Evolutionary conservation across 1,140 invertebrate species (phyloP), one percentile per base, ranked within the genome.

Genomic region (Geopemphigus sp.): DNA sequence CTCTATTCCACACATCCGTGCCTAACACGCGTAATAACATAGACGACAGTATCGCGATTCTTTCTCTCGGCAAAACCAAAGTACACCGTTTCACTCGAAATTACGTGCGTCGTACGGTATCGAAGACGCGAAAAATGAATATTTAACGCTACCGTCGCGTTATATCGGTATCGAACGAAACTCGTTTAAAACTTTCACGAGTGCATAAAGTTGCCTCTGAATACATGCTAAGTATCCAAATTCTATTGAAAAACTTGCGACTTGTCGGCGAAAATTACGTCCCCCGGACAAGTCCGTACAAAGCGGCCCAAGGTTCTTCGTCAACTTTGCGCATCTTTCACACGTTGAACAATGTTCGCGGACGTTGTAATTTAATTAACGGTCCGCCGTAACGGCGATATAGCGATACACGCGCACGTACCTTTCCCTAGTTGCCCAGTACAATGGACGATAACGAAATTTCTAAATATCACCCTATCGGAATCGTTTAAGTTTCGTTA

Each of bases 291-390:
- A 66, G 4, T 66, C 3, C n/a, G 22, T 66, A 66, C 17, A n/a
- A n/a, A n/a, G n/a, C n/a, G n/a, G 63, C 29, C 63, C 32, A 66
- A 66, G 63, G 63, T 66, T 66, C 63, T 66, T 66, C 63, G 63
- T 66, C 63, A 66, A 66, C 63, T 66, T 66, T 66, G 32, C 63
- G 39, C 63, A 66, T 66, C 63, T 39, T 66, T 66, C 63, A 66
- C 29, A 12, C 19, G 32, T 45, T 64, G 39, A 66, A 66, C 32
- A 39, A 66, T 66, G 63, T 66, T 66, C 22, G 5, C 63, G 11
- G 5, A 66, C 63, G 19, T 66, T 66, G 63, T 39, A 66, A 66
- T 66, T 66, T 66, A 66, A 66, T 66, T 66, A 66, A 45, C 19
- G 63, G 63, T 17, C 32, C 63, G 63, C n/a, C 63, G 63, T n/a